phyloP scores from a whole-genome alignment of 1,140 invertebrate genomes.

The Temnothorax nylanderi region DNA sequence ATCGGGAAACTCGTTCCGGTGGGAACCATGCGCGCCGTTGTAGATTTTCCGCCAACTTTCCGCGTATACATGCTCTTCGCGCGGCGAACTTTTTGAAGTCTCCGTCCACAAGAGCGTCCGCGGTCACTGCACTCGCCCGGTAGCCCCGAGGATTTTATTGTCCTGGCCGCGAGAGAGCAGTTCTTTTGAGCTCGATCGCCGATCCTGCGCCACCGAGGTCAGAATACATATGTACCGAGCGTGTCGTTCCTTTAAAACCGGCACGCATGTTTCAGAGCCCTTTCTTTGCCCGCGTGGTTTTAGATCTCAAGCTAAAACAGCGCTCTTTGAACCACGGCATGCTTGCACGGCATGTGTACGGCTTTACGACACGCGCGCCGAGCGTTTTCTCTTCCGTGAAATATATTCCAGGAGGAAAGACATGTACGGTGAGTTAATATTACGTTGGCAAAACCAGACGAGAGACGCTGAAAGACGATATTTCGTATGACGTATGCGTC shows the following conservation, averaged over 20 bases:
- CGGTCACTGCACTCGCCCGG: slow-evolving; percentile 33
- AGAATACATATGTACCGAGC: slow-evolving; percentile 56
- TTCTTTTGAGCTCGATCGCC: slow-evolving; percentile 60
- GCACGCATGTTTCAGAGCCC: background rate
- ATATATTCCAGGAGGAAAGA: slow-evolving; percentile 7
- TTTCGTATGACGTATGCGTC: background rate
- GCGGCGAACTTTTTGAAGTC: slow-evolving; percentile 62
- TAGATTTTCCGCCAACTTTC: slow-evolving; percentile 61
- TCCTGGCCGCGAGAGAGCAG: slow-evolving; percentile 6
- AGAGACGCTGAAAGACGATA: slow-evolving; percentile 20
- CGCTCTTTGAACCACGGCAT: slow-evolving; percentile 14
- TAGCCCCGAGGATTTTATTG: slow-evolving; percentile 48
- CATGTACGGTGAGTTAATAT: slow-evolving; percentile 10
- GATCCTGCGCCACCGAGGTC: slow-evolving; percentile 28
- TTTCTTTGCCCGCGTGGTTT: slow-evolving; percentile 12
- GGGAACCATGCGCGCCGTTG: slow-evolving; percentile 6
- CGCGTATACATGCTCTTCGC: slow-evolving; percentile 12
- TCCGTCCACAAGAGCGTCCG: slow-evolving; percentile 21
- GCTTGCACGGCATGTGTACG: background rate
- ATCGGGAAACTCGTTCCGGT: slow-evolving; percentile 31
- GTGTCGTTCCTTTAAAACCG: slow-evolving; percentile 21
- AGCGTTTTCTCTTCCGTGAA: background rate
- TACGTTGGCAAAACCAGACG: background rate
- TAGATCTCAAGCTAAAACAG: slow-evolving; percentile 12
- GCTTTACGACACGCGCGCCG: background rate